These are phyloP conservation scores for Halcyon chelicuti DNA, from an alignment of 2,797 vertebrate genomes.

Conservation along the genomic window DNA sequence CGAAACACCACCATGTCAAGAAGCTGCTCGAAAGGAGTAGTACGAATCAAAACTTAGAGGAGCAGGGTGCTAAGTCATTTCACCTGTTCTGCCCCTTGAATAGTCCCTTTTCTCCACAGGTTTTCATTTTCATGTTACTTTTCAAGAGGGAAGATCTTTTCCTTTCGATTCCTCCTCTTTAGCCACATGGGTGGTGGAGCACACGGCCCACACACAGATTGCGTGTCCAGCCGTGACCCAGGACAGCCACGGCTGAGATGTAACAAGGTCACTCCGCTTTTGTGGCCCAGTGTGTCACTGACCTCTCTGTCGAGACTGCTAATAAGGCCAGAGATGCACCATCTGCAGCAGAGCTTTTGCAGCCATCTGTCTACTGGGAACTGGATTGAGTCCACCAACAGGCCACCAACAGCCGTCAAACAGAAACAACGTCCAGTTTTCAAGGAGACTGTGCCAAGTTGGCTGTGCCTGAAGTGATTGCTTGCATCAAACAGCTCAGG, in stretches of 20 bases:
- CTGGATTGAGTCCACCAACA: conserved; percentile 56
- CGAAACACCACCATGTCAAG: neutral
- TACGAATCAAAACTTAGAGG: neutral
- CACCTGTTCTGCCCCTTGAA: neutral
- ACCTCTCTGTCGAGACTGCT: conserved; percentile 26
- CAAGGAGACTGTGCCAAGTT: neutral
- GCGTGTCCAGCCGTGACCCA: neutral
- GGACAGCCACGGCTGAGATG: neutral
- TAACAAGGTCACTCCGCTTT: conserved; percentile 20
- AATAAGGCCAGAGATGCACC: conserved; percentile 51
- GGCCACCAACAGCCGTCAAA: conserved; percentile 55
- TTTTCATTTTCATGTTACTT: neutral
- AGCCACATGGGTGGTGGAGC: neutral
- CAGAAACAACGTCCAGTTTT: neutral
- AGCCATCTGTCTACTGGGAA: conserved; percentile 61
- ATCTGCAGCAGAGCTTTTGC: conserved; percentile 47
- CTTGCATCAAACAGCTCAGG: conserved; percentile 5
- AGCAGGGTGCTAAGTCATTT: neutral
- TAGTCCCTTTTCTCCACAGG: neutral
- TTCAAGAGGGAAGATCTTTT: neutral
- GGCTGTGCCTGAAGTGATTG: neutral
- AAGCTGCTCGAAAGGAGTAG: neutral
- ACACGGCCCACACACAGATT: neutral
- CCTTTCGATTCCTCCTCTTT: neutral
- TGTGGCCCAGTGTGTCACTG: conserved; percentile 28